Conservation (phyloP, 2,113 vertebrate species). For the Tyto alba region DNA sequence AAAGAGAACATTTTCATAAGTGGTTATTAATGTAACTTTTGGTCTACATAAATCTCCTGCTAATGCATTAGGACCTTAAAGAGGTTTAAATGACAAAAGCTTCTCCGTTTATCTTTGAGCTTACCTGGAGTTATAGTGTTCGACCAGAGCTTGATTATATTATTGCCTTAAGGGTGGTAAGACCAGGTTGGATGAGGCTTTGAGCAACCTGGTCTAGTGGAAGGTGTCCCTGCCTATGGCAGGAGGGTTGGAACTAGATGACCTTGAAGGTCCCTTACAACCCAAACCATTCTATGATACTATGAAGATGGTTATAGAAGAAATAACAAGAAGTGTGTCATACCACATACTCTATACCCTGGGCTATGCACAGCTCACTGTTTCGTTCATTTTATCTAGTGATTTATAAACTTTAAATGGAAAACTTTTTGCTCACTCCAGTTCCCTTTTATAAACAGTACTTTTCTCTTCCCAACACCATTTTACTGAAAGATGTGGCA, state of each 20-base stretch:
- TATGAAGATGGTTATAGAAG: background rate
- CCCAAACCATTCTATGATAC: too few species aligned
- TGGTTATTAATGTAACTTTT: background rate
- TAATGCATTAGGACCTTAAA: background rate
- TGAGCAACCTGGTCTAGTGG: too few species aligned
- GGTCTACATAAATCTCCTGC: background rate
- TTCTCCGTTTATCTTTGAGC: constrained; percentile 14
- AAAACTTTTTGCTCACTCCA: background rate
- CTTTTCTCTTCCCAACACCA: background rate
- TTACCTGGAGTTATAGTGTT: background rate
- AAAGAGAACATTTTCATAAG: background rate
- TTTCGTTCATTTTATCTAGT: background rate
- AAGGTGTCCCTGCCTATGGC: too few species aligned
- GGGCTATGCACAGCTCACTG: background rate
- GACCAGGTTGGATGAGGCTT: too few species aligned
- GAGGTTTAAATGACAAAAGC: background rate
- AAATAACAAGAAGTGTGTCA: background rate
- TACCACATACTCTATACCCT: background rate
- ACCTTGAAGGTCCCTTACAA: too few species aligned
- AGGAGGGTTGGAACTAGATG: too few species aligned
- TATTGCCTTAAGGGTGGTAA: background rate
- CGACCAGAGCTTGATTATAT: background rate
- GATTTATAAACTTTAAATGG: background rate
- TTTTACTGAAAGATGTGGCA: background rate
- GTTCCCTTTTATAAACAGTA: background rate